A percentile compares a stretch with the other conserved stretches of the same genome.
Evolutionary conservation across 2,797 vertebrate genomes (phyloP).

Genomic region (Gymnoscopelus braueri): DNA sequence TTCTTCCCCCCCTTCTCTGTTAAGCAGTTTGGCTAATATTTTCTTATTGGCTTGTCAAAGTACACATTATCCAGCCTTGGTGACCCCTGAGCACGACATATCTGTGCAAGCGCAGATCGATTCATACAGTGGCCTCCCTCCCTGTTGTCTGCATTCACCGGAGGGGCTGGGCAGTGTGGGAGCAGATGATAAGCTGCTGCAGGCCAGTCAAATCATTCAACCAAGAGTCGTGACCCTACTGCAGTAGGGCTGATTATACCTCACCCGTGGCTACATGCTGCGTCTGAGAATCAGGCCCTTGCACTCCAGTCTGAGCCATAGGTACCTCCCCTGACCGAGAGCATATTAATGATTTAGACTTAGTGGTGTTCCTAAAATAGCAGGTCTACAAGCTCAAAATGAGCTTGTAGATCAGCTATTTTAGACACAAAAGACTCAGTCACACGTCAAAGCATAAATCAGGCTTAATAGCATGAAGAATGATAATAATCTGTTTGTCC

Average conservation of each 20-base stretch:
- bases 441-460: too few relatives aligned
- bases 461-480: too few relatives aligned
- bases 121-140: slow-evolving; percentile 68
- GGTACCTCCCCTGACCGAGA: slow-evolving; percentile 54
- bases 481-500: too few relatives aligned
- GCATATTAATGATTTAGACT: slow-evolving; percentile 13
- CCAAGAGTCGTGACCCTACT: slow-evolving; percentile 71
- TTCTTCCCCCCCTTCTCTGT: slow-evolving; percentile 35
- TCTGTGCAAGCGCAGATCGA: slow-evolving; percentile 65
- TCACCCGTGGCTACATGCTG: slow-evolving; percentile 37
- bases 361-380: too few relatives aligned
- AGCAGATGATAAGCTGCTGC: slow-evolving; percentile 69
- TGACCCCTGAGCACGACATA: slow-evolving; percentile 64
- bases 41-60: slow-evolving; percentile 72
- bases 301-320: slow-evolving; percentile 42
- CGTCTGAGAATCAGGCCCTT: slow-evolving; percentile 53
- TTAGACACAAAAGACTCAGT: too few relatives aligned
- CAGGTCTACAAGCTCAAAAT: too few relatives aligned
- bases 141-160: slow-evolving; percentile 43
- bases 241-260: slow-evolving; percentile 71
- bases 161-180: slow-evolving; percentile 46
- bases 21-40: slow-evolving; percentile 77
- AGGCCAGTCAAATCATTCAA: slow-evolving; percentile 57
- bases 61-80: slow-evolving; percentile 65
- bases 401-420: too few relatives aligned